These are phyloP conservation scores for Synanthedon andrenaeformis DNA, from an alignment of 2,888 invertebrate genomes.

Conservation along the genomic window DNA sequence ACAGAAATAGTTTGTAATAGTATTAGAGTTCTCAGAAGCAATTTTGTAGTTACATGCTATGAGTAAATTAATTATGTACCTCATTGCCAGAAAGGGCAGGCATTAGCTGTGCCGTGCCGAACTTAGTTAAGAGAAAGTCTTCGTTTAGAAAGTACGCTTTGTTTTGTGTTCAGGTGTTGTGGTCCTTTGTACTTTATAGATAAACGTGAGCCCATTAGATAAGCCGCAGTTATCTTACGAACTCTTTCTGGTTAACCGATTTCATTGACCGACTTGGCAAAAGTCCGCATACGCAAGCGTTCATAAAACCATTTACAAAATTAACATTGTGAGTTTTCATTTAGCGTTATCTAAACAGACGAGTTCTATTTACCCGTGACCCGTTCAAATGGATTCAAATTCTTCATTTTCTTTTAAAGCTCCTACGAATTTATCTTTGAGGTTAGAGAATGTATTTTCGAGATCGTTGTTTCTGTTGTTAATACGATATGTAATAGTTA, in stretches of 20 bases:
- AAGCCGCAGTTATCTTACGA: not conserved
- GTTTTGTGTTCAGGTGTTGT: constrained; percentile 37
- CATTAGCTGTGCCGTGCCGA: constrained; percentile 34
- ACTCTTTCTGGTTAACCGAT: constrained; percentile 22
- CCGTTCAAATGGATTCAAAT: constrained; percentile 24
- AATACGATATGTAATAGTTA: not conserved
- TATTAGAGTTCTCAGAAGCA: too few species aligned
- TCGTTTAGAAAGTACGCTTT: constrained; percentile 52
- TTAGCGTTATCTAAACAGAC: constrained; percentile 38
- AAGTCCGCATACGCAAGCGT: constrained; percentile 18
- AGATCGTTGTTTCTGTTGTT: constrained; percentile 10
- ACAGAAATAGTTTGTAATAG: too few species aligned
- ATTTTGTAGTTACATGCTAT: too few species aligned
- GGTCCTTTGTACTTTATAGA: constrained; percentile 27
- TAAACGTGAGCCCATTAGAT: constrained; percentile 11
- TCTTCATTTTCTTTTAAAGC: constrained; percentile 20
- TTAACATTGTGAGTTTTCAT: constrained; percentile 41
- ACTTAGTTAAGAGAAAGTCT: constrained; percentile 50
- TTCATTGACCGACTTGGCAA: constrained; percentile 36
- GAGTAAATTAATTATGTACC: constrained; percentile 7
- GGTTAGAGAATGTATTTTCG: not conserved
- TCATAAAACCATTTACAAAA: constrained; percentile 34
- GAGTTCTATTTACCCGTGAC: constrained; percentile 32
- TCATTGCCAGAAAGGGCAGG: constrained; percentile 45
- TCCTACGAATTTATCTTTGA: not conserved